Conservation (phyloP, 2,797 vertebrate species). For the Oryzias sinensis region DNA sequence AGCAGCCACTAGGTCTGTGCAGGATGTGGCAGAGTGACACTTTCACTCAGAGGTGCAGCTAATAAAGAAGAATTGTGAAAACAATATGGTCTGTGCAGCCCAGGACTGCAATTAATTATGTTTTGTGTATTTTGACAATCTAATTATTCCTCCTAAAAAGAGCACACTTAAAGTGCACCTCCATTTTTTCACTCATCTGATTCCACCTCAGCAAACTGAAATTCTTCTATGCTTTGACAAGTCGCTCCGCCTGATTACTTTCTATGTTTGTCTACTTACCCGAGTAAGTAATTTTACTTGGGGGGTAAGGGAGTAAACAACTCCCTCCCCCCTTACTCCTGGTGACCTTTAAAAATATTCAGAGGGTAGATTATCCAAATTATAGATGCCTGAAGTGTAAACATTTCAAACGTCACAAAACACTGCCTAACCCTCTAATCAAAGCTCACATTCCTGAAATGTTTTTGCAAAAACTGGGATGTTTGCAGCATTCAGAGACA, state of each 20-base stretch:
- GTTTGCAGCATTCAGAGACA: not conserved
- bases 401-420: conserved; percentile 56
- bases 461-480: not conserved
- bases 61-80: too few species aligned
- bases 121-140: too few species aligned
- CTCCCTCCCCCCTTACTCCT: conserved; percentile 37
- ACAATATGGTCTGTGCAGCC: too few species aligned
- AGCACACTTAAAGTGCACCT: not conserved
- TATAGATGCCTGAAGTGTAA: conserved; percentile 59
- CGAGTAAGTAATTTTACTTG: not conserved
- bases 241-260: conserved; percentile 26
- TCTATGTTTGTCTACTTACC: conserved; percentile 16
- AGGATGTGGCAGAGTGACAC: too few species aligned
- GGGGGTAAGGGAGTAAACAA: conserved; percentile 7
- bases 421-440: conserved; percentile 56
- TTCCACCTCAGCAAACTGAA: conserved; percentile 9
- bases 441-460: conserved; percentile 27
- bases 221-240: conserved; percentile 35
- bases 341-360: conserved; percentile 60
- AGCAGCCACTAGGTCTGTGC: too few species aligned
- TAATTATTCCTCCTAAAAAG: too few species aligned
- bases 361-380: conserved; percentile 59
- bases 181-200: conserved; percentile 17
- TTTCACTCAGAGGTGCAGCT: too few species aligned
- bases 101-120: too few species aligned